Evolutionary conservation across 2,113 vertebrate genomes (phyloP), one percentile per base, ranked within the genome.

Genomic region (Saccopteryx bilineata): DNA sequence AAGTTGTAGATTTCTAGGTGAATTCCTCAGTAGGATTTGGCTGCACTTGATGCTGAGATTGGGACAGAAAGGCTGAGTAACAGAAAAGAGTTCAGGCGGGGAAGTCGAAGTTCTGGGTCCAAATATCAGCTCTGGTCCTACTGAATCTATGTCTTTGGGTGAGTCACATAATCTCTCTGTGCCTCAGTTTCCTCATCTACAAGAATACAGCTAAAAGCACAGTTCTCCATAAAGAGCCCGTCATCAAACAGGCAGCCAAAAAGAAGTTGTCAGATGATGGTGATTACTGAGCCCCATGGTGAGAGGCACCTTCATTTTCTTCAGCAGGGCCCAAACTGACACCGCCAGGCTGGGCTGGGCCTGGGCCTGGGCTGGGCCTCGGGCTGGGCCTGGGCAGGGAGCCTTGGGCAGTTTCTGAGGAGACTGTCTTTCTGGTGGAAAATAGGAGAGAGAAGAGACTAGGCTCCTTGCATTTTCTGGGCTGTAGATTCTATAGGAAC

Each of bases 1-100:
- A 72, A 95, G 74, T 71, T 90, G 54, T 5, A 85, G 31, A n/a
- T 92, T 87, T 50, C 69, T 92, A 66, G 79, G 24, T 87, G 84
- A 96, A 76, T 71, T 39, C 76, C 71, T 12, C 72, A 50, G 28
- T 89, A 31, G 84, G 31, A 78, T 61, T 85, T 95, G 56, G 8
- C 78, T 91, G 48, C 76, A 76, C 54, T 88, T 87, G n/a, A 60
- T 60, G 26, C 54, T 52, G 71, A 88, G 7, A 11, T 83, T 94
- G 87, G 14, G 90, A 83, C 69, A 90, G 61, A 79, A 33, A 86
- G 5, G 5, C 26, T 56, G n/a, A 89, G 11, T 89, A 54, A 8
- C n/a, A 33, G 50, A 56, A 61, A 82, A 72, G 46, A 90, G 21
- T 72, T 91, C 50, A 74, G n/a, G 7, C 6, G 74, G 79, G 12